Conservation (phyloP, 2,888 invertebrate genomes). For the Tenthredo notha region DNA sequence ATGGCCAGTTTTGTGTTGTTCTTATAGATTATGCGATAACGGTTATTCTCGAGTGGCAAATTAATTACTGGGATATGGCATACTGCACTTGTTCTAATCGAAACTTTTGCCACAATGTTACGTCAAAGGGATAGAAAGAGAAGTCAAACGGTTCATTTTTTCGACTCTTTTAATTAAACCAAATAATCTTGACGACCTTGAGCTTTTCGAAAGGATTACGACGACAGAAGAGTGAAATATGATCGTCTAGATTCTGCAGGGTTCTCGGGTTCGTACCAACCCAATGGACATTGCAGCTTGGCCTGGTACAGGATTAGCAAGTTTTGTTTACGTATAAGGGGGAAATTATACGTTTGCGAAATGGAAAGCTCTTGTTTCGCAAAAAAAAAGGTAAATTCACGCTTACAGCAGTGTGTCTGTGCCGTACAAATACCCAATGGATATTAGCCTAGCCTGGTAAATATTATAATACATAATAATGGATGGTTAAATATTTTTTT, state of each 20-base stretch:
- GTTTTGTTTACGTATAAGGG: background rate
- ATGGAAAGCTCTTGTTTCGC: background rate
- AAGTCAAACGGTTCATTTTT: background rate
- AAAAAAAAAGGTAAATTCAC: slow-evolving; percentile 9
- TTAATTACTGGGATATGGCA: background rate
- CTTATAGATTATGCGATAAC: background rate
- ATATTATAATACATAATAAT: background rate
- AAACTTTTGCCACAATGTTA: background rate
- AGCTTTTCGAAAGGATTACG: background rate
- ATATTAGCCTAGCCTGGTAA: background rate
- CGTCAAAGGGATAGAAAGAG: background rate
- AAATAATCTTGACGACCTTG: background rate
- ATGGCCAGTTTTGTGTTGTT: background rate
- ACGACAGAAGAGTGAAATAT: slow-evolving; percentile 11
- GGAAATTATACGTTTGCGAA: background rate
- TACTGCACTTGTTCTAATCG: background rate
- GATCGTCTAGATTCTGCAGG: background rate
- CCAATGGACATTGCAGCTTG: background rate
- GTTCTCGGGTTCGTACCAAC: background rate
- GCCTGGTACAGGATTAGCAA: background rate
- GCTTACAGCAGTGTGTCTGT: background rate
- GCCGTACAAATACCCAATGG: background rate
- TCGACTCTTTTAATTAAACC: background rate
- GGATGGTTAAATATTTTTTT: background rate
- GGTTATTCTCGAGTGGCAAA: background rate